These are phyloP conservation scores for Oxytorus armatus DNA, from an alignment of 2,888 invertebrate genomes.

Conservation along the genomic window DNA sequence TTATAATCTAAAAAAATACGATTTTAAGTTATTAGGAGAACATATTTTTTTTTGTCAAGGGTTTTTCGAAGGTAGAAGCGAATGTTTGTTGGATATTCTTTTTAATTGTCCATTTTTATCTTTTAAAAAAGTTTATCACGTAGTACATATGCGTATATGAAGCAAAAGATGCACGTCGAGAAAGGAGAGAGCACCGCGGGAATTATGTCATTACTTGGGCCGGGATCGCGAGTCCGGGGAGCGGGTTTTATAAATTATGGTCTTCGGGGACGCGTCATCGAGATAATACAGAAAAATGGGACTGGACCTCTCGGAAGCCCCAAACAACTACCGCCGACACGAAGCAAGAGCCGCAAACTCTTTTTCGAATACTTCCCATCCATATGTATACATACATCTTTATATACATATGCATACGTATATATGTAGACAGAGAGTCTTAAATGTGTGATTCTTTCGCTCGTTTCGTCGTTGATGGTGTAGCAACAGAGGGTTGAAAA, in stretches of 20 bases:
- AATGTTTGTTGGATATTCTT: constrained; percentile 7
- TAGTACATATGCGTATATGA: constrained; percentile 3
- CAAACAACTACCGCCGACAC: constrained; percentile 54
- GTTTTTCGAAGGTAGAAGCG: too few species aligned
- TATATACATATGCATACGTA: constrained; percentile 16
- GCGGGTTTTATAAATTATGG: constrained; percentile 77
- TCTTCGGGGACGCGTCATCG: constrained; percentile 76
- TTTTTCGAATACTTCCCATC: constrained; percentile 23
- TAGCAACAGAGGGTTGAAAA: constrained; percentile 20
- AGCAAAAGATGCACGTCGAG: constrained; percentile 9
- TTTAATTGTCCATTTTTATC: background rate
- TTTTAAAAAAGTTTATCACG: background rate
- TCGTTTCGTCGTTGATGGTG: background rate
- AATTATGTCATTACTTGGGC: constrained; percentile 78
- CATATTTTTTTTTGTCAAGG: too few species aligned
- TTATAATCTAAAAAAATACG: background rate
- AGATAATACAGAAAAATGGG: constrained; percentile 81
- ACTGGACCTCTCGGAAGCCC: constrained; percentile 74
- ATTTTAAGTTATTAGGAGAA: too few species aligned
- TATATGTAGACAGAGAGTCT: constrained; percentile 2
- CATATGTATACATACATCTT: constrained; percentile 14
- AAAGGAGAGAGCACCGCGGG: constrained; percentile 58
- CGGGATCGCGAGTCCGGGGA: constrained; percentile 67
- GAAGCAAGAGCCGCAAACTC: constrained; percentile 55
- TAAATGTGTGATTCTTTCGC: constrained; percentile 6